These are phyloP conservation scores for Cyrtodaria siliqua DNA, from an alignment of 2,888 invertebrate genomes.

Conservation along the genomic window DNA sequence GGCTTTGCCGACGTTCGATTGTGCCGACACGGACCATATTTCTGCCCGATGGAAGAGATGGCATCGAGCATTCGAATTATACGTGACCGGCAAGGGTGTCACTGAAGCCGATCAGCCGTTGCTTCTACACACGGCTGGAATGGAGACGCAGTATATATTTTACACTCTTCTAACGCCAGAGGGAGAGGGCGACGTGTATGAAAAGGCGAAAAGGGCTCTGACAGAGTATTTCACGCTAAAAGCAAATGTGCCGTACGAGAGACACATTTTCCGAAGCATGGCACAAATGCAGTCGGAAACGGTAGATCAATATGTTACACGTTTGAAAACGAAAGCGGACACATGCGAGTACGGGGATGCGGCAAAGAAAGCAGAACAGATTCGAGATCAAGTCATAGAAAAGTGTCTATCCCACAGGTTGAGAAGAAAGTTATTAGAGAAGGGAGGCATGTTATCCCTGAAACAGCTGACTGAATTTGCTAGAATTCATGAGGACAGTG, in stretches of 20 bases:
- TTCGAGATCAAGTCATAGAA: slow-evolving; percentile 31
- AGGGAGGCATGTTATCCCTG: slow-evolving; percentile 3
- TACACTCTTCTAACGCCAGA: not conserved
- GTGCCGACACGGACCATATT: not conserved
- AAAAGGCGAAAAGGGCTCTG: slow-evolving; percentile 23
- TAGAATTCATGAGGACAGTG: slow-evolving; percentile 6
- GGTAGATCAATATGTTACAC: slow-evolving; percentile 21
- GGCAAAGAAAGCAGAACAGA: slow-evolving; percentile 6
- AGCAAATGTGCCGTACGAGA: slow-evolving; percentile 40
- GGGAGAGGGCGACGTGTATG: slow-evolving; percentile 18
- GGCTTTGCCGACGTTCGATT: slow-evolving; percentile 2
- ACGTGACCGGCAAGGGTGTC: slow-evolving; percentile 31
- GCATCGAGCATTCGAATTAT: slow-evolving; percentile 48
- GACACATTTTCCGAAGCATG: slow-evolving; percentile 38
- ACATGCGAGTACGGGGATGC: slow-evolving; percentile 13
- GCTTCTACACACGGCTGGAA: slow-evolving; percentile 50
- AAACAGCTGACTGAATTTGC: slow-evolving; percentile 7
- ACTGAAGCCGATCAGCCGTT: slow-evolving; percentile 33
- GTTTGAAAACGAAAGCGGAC: not conserved
- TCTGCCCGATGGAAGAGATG: slow-evolving; percentile 36
- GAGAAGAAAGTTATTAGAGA: slow-evolving; percentile 24
- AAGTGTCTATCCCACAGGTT: slow-evolving; percentile 11
- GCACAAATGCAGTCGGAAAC: slow-evolving; percentile 21
- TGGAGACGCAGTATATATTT: slow-evolving; percentile 42
- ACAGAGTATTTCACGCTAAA: slow-evolving; percentile 26